A percentile compares a stretch with the other conserved stretches of the same genome.
phyloP scores from a whole-genome alignment of 2,888 invertebrate genomes.

The Epistrophe grossulariae region DNA sequence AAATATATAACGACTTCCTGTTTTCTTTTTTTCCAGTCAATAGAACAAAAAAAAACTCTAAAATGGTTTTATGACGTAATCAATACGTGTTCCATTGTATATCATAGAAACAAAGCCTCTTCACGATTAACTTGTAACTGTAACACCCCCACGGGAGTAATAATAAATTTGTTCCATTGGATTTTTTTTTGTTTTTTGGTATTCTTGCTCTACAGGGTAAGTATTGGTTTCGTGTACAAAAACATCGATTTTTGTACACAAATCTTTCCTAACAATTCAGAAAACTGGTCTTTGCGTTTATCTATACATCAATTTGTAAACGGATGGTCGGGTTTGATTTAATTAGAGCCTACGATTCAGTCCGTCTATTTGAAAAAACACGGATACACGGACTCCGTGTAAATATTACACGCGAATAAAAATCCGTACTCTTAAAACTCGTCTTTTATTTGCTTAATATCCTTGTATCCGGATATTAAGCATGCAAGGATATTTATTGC shows the following conservation, averaged over 20 bases:
- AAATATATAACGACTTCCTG: not conserved
- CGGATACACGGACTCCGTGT: too few species aligned
- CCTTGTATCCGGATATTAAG: too few species aligned
- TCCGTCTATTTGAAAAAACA: too few species aligned
- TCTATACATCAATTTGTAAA: too few species aligned
- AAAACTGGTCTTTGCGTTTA: too few species aligned
- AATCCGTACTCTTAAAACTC: too few species aligned
- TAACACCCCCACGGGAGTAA: constrained; percentile 25
- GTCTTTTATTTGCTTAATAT: too few species aligned
- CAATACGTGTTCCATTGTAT: constrained; percentile 16
- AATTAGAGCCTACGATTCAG: too few species aligned
- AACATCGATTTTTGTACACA: not conserved
- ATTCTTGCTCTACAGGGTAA: not conserved
- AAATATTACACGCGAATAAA: too few species aligned
- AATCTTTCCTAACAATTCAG: too few species aligned
- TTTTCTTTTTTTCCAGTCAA: not conserved
- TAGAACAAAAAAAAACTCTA: constrained; percentile 7
- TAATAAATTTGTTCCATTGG: constrained; percentile 29
- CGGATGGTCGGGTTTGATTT: too few species aligned
- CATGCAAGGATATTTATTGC: too few species aligned
- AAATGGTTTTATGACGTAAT: constrained; percentile 36
- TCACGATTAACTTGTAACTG: not conserved
- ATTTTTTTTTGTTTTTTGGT: not conserved
- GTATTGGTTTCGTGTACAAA: not conserved
- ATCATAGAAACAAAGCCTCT: not conserved